Base-by-base conservation (phyloP, 1,140 invertebrate species). In the Zaprionus inermis region DNA sequence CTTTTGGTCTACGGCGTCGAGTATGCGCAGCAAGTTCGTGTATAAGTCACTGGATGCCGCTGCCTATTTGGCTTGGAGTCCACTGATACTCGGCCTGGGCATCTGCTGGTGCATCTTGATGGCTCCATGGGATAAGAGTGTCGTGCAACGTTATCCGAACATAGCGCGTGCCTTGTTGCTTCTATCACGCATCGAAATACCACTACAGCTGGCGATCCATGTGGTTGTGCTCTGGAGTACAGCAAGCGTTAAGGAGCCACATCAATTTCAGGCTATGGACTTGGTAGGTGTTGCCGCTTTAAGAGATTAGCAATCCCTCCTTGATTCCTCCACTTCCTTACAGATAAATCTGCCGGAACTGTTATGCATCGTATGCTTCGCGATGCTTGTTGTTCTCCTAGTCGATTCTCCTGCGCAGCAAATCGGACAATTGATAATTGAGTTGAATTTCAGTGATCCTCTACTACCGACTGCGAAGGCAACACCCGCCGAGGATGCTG, bases 11-110 rank as follows among this genome's bases (percentile, higher is more conserved):
- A 94, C 95, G 5, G 93, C 93, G 71, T 93, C 93, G 66, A 91
- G 94, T 16, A 94, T 95, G 12, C 93, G 91, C 16, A 93, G 93
- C 46, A 93, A 94, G 74, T 96, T 95, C 76, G 92, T 93, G 18
- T 96, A 96, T 88, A 93, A 94, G 60, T 92, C 93, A 1, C 91
- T 93, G 32, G 95, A 95, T 54, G 94, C 94, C 0, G 94, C 95
- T 28, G 92, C 95, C 56, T 96, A 96, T 77, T 93, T 94, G 7
- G 94, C 95, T 1, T 92, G 95, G 73, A 93, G 94, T 66, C 95
- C 95, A 12, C 91, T 96, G n/a, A 92, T 94, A 1, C 94, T 94
- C 69, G 93, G 94, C 7, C 54, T 95, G 3, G 93, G 94, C 4
- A 80, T 96, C 4, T 94, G 93, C 32, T 96, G 96, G 96, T 78